phyloP scores from a whole-genome alignment of 2,797 vertebrate genomes.

The Nyctibius grandis region DNA sequence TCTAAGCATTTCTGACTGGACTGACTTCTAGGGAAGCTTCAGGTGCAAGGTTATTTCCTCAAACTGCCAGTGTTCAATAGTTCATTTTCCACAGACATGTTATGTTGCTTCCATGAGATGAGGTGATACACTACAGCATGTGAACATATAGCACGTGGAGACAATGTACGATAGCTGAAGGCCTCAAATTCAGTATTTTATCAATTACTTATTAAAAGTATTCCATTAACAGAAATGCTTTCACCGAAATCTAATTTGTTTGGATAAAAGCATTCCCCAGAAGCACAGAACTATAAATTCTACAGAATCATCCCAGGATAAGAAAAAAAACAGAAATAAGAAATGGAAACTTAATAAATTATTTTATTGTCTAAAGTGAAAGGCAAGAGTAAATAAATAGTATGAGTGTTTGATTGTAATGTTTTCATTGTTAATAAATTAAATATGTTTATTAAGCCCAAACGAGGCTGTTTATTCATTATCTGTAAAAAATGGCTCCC shows the following conservation, averaged over 20 bases:
- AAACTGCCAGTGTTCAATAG: neutral
- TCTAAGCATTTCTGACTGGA: neutral
- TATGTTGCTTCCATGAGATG: neutral
- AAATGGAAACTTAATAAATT: neutral
- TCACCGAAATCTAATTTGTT: neutral
- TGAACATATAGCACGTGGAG: rapidly evolving
- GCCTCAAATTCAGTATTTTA: neutral
- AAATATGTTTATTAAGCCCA: neutral
- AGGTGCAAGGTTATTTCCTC: neutral
- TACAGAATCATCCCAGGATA: neutral
- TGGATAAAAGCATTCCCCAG: neutral
- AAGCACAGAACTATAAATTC: neutral
- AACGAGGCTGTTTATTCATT: neutral
- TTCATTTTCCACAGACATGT: neutral
- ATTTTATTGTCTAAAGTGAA: neutral
- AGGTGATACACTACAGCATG: neutral
- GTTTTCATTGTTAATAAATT: neutral
- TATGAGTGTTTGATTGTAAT: neutral
- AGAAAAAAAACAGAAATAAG: too few relatives aligned
- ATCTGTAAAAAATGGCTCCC: rapidly evolving
- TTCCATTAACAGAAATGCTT: neutral
- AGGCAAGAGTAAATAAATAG: neutral
- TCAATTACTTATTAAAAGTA: neutral
- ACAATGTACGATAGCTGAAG: neutral
- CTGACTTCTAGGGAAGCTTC: neutral